A percentile compares a stretch with the other conserved stretches of the same genome.
Conservation (phyloP, 2,113 vertebrate species). For the Nothocercus nigrocapillus region DNA sequence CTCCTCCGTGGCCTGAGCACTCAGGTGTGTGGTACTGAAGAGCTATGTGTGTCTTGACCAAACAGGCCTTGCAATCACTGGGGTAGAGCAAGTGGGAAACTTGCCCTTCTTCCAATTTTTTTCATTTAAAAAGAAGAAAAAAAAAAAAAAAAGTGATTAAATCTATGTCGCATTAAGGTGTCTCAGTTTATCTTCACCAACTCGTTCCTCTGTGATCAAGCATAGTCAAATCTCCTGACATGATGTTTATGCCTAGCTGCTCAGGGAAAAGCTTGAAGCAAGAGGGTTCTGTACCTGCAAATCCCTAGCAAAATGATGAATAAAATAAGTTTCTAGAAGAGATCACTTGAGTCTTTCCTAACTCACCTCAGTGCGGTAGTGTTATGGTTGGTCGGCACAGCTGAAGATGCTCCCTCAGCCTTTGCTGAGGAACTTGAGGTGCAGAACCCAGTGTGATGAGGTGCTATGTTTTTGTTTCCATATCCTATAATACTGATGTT, state of each 20-base stretch:
- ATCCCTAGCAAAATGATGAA: not conserved
- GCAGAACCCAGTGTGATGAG: not conserved
- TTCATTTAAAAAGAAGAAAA: too few species aligned
- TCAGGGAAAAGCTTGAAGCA: not conserved
- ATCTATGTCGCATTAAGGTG: not conserved
- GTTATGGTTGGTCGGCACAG: not conserved
- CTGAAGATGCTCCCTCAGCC: not conserved
- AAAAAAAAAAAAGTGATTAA: not conserved
- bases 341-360: fast-evolving
- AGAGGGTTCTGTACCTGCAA: not conserved
- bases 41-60: not conserved
- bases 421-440: not conserved
- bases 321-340: not conserved
- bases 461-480: not conserved
- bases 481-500: not conserved
- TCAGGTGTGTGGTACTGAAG: not conserved
- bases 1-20: not conserved
- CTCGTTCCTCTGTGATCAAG: not conserved
- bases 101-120: too few species aligned
- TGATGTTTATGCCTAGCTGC: not conserved
- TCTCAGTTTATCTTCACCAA: not conserved
- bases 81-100: too few species aligned
- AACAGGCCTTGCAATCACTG: not conserved
- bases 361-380: not conserved
- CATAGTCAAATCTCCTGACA: not conserved